Evolutionary conservation across 2,888 invertebrate species (phyloP), one percentile per base, ranked within the genome.

Genomic region (Harpalus rubripes): DNA sequence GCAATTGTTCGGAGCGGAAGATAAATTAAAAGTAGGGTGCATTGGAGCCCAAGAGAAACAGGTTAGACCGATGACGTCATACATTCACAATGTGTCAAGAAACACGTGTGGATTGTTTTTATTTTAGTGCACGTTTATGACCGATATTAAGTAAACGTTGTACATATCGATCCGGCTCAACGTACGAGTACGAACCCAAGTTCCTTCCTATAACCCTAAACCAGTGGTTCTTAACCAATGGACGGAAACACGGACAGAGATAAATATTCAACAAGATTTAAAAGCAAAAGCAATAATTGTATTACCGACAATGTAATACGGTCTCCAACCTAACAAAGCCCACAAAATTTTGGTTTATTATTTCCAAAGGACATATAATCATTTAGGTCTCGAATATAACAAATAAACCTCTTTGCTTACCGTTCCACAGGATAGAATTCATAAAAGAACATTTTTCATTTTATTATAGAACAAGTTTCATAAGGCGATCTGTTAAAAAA

Each of bases 61-160:
- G 32, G 15, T 32, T 26, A 52, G 12, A 63, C 63, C 26, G 63
- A 26, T 72, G 72, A 72, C 72, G 72, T 74, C 72, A 74, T 26
- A 32, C 63, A 63, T 18, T 16, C 68, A 68, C 68, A 68, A 41
- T 68, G 68, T 68, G 68, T 68, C 44, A 44, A 74, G 26, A 44
- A 74, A 16, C 72, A 74, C 72, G 44, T 74, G 72, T 41, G 26
- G 16, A 18, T 74, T 74, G 44, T 74, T 74, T 74, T 74, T 74
- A 74, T 74, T 74, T 74, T 74, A 74, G 72, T 74, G 41, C 44
- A 74, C 72, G 44, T 74, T 74, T 74, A 74, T 74, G 72, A 52
- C 41, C 72, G 72, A 74, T 74, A 74, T 74, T 44, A 74, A 74
- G 72, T 74, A 74, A 74, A 74, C 41, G 44, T 44, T 74, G 72